Conservation (phyloP, 2,113 vertebrate genomes). For the Lipophrys pholis region DNA sequence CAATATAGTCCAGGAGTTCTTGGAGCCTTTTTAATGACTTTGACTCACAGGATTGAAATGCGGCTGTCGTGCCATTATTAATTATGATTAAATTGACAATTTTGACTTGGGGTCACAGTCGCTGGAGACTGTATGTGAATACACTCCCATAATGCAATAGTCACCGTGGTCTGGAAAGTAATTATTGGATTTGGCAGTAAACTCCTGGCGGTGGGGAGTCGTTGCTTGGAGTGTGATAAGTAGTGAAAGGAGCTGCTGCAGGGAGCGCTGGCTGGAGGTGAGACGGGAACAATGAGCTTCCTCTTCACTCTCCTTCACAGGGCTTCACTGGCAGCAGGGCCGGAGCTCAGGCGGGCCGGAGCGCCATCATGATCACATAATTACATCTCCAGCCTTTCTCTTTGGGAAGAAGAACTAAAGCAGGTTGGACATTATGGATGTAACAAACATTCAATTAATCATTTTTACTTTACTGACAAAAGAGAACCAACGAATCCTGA, state of each 20-base stretch:
- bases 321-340: too few relatives aligned
- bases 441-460: too few relatives aligned
- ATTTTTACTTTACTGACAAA: too few relatives aligned
- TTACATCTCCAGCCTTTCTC: too few relatives aligned
- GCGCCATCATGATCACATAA: too few relatives aligned
- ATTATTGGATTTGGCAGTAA: constrained; percentile 68
- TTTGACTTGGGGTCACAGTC: constrained; percentile 63
- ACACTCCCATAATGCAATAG: constrained; percentile 51
- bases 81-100: constrained; percentile 79
- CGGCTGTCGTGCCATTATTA: constrained; percentile 67
- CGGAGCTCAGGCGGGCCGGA: too few relatives aligned
- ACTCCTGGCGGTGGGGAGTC: constrained; percentile 41
- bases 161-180: constrained; percentile 55
- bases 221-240: constrained; percentile 48
- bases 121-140: constrained; percentile 51
- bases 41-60: constrained; percentile 66
- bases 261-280: constrained; percentile 45
- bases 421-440: too few relatives aligned
- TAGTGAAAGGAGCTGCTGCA: constrained; percentile 61
- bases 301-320: neutral
- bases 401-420: too few relatives aligned
- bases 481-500: too few relatives aligned
- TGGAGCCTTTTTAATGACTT: constrained; percentile 70
- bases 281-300: constrained; percentile 52
- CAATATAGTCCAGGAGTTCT: constrained; percentile 60